Base-by-base conservation (phyloP, 2,888 invertebrate species). In the Cyclophora punctaria region DNA sequence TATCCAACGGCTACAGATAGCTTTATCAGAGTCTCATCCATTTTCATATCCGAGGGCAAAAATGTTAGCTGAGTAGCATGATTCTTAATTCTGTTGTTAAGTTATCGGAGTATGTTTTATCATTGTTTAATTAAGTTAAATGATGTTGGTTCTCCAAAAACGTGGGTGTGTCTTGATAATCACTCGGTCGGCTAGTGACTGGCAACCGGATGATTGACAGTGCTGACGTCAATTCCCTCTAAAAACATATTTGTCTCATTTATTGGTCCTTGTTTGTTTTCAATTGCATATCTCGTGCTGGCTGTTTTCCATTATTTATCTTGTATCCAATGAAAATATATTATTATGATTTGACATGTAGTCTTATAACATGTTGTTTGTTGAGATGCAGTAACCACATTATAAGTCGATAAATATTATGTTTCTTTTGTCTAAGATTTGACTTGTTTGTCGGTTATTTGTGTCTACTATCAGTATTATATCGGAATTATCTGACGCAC, bases 111-210 rank as follows among this genome's bases (percentile, higher is more conserved):
- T 5, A 37, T 37, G 4, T 37, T 40, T 35, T 58, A 57, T 50
- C 56, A 52, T 53, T 46, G 48, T 51, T 55, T 56, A 48, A 55
- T 50, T 56, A 52, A 49, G 49, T 48, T 52, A 57, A 54, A 57
- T 48, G 47, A 59, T 52, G 85, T 88, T 84, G 78, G 82, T 67
- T 83, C 67, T 81, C 70, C 54, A 60, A 65, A 69, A 67, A 50
- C 70, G 84, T 83, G 86, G 87, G 87, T 88, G 87, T 88, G 87
- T 87, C 84, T 70, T 76, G 71, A 74, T 78, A 76, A 74, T 73
- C 71, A 69, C 67, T 72, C 64, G 59, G 53, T 58, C 60, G 60
- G 53, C 60, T 63, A 72, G 72, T 74, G 73, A 73, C 72, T 73
- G 69, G 61, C 55, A 54, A 53, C 44, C 48, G 49, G 48, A 59